These are phyloP conservation scores for Drosophila neonasuta DNA, from an alignment of 2,888 invertebrate genomes.

Conservation along the genomic window DNA sequence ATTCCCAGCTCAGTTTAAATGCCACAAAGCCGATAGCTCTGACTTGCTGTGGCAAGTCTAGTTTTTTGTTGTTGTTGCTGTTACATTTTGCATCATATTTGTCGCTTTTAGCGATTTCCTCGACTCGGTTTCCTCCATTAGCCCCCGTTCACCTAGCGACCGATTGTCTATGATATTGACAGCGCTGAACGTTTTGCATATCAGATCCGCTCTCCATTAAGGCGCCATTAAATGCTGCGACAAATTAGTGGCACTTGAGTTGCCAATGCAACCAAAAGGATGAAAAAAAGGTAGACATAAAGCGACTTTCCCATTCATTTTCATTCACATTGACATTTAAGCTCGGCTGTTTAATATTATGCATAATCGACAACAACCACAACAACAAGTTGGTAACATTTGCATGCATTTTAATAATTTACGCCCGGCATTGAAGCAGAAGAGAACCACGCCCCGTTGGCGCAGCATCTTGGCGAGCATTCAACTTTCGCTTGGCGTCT, in stretches of 20 bases:
- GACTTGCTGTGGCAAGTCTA: conserved; percentile 6
- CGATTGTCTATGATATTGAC: conserved; percentile 11
- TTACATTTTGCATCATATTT: conserved; percentile 1
- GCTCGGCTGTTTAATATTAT: conserved; percentile 12
- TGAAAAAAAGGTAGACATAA: conserved; percentile 14
- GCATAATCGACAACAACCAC: conserved; percentile 7
- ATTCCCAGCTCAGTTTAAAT: neutral
- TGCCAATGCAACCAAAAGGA: neutral
- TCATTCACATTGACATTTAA: conserved; percentile 50
- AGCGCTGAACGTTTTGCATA: conserved; percentile 48
- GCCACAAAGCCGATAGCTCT: neutral
- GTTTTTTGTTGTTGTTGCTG: neutral
- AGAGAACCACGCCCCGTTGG: conserved; percentile 20
- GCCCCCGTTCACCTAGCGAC: neutral
- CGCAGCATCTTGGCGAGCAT: conserved; percentile 15
- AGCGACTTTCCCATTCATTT: conserved; percentile 48
- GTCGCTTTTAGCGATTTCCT: conserved; percentile 15
- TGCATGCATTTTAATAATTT: conserved; percentile 46
- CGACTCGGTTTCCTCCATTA: conserved; percentile 10
- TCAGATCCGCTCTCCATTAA: conserved; percentile 47
- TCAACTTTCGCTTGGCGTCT: conserved; percentile 17
- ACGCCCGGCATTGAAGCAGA: conserved; percentile 21
- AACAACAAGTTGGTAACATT: conserved; percentile 23
- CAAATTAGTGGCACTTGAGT: conserved; percentile 42
- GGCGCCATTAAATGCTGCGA: conserved; percentile 55